Percentiles rank a stretch among this genome's conserved stretches.
These are phyloP conservation scores for Sabellastarte sp. DNA, from an alignment of 2,888 invertebrate species.

Conservation along the genomic window DNA sequence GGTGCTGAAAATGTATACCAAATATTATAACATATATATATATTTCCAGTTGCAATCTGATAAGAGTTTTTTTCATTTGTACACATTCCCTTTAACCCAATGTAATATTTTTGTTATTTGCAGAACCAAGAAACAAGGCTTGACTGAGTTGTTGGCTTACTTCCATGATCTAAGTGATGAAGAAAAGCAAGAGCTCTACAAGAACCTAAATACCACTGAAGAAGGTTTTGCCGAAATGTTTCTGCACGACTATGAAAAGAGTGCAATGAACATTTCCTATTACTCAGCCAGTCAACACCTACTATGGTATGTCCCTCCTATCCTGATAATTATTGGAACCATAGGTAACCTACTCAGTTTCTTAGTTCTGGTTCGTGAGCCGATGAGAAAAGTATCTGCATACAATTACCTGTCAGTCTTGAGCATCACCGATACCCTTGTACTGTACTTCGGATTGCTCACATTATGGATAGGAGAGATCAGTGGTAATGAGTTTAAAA, in stretches of 20 bases:
- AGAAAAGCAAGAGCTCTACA: not conserved
- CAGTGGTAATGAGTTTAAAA: constrained; percentile 34
- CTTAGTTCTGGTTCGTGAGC: constrained; percentile 40
- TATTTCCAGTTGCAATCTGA: no score
- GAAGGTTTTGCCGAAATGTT: not conserved
- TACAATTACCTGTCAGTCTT: constrained; percentile 45
- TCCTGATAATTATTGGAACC: constrained; percentile 45
- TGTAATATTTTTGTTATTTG: no score
- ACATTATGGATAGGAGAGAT: constrained; percentile 46
- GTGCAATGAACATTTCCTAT: not conserved
- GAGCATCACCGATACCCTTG: constrained; percentile 45
- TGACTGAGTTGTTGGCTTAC: no score
- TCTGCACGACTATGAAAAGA: not conserved
- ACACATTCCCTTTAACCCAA: no score
- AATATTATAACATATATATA: no score
- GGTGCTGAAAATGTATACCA: no score
- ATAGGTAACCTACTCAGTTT: constrained; percentile 50
- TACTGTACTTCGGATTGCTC: constrained; percentile 45
- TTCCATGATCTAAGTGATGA: no score
- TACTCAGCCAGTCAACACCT: constrained; percentile 28
- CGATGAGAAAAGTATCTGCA: constrained; percentile 42
- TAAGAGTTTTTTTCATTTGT: no score
- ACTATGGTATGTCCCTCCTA: constrained; percentile 40
- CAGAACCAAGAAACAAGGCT: no score
- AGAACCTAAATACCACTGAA: not conserved